Evolutionary conservation across 1,140 invertebrate species (phyloP).

Genomic region (Zaprionus lachaisei): DNA sequence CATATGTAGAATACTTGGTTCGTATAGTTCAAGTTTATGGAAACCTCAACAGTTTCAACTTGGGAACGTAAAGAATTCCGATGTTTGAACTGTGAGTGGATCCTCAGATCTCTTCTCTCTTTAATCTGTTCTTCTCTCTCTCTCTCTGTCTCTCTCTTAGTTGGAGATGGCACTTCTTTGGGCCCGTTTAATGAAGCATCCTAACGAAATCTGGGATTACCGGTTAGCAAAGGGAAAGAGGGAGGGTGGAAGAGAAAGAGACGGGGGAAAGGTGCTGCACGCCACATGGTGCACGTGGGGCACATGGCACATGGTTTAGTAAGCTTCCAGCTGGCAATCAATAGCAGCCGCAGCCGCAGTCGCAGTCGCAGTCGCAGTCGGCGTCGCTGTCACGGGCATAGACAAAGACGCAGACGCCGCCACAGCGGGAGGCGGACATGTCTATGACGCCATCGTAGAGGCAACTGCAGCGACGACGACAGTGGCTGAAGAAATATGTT

Average conservation of each 20-base stretch:
- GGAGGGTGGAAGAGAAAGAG: background rate
- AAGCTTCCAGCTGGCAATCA: conserved; percentile 54
- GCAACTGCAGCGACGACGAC: conserved; percentile 24
- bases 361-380: conserved; percentile 2
- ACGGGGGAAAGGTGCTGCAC: background rate
- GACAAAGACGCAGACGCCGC: conserved; percentile 32
- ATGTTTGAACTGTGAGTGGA: no score
- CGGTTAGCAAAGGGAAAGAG: background rate
- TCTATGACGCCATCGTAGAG: conserved; percentile 70
- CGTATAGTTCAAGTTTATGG: no score
- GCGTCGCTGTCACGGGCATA: background rate
- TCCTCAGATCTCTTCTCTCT: no score
- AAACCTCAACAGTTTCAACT: no score
- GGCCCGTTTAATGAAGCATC: background rate
- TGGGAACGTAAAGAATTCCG: no score
- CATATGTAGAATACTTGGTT: no score
- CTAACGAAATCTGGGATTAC: conserved; percentile 4
- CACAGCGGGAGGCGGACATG: conserved; percentile 51
- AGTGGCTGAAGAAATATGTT: conserved; percentile 45
- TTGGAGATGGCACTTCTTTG: no score
- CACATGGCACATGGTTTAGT: conserved; percentile 34
- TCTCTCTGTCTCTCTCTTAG: no score
- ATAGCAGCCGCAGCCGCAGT: conserved; percentile 27
- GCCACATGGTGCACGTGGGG: conserved; percentile 6
- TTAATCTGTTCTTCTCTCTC: no score